Evolutionary conservation across 2,113 vertebrate species (phyloP).

Genomic region (Dunckerocampus dactyliophorus): DNA sequence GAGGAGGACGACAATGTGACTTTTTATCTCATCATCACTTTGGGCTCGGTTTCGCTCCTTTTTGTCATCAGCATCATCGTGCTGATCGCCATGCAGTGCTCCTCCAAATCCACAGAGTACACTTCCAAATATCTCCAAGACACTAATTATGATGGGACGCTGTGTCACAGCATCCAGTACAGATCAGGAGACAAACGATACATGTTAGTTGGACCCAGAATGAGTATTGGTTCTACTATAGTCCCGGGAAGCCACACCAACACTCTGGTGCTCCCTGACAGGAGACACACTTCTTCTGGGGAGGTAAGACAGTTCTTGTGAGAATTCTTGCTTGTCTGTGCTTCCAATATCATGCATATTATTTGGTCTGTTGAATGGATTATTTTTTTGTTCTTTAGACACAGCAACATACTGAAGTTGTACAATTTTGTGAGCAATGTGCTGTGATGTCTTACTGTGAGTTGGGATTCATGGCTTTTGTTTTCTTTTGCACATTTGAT

Average conservation of each 20-base stretch:
- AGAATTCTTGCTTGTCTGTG: background rate
- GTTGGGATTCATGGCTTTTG: background rate
- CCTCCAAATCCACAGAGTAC: constrained; percentile 51
- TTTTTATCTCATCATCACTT: constrained; percentile 40
- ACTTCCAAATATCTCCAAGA: constrained; percentile 43
- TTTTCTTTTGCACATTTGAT: background rate
- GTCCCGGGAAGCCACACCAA: constrained; percentile 52
- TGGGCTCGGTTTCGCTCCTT: constrained; percentile 43
- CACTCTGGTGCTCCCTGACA: constrained; percentile 41
- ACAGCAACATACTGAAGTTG: background rate
- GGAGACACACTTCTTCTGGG: background rate
- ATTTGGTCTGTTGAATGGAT: background rate
- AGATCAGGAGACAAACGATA: constrained; percentile 42
- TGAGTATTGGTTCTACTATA: constrained; percentile 50
- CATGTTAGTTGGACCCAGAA: constrained; percentile 43
- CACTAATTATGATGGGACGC: constrained; percentile 6
- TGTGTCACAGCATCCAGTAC: constrained; percentile 35
- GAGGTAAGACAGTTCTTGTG: background rate
- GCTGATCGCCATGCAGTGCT: constrained; percentile 55
- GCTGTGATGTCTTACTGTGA: background rate
- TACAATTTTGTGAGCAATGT: background rate
- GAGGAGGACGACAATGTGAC: constrained; percentile 10
- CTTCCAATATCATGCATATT: too few relatives aligned
- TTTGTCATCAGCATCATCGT: constrained; percentile 47
- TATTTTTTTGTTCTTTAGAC: background rate